Conservation (phyloP, 2,113 vertebrate genomes). For the Eurypyga helias region DNA sequence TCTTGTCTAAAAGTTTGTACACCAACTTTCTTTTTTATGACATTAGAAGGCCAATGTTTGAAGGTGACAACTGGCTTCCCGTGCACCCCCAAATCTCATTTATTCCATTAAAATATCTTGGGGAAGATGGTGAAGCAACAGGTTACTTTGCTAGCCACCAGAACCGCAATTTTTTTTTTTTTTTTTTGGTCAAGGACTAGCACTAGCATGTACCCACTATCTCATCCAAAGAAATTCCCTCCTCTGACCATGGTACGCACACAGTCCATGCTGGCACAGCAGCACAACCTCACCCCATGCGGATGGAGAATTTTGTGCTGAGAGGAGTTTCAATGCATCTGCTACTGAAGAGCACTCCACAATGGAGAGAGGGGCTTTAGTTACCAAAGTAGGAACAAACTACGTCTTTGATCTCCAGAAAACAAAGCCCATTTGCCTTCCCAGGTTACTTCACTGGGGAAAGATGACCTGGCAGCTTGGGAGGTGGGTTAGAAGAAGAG, state of each 20-base stretch:
- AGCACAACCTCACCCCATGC: neutral
- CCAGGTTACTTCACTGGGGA: neutral
- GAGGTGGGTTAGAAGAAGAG: neutral
- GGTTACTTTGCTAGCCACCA: neutral
- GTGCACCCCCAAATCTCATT: neutral
- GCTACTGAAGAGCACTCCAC: neutral
- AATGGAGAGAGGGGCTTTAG: neutral
- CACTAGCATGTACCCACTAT: neutral
- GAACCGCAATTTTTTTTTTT: neutral
- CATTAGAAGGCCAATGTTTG: neutral
- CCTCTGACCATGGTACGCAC: neutral
- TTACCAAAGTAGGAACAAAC: neutral
- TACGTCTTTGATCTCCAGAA: slow-evolving; percentile 18
- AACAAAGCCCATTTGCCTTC: slow-evolving; percentile 15
- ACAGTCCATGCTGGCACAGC: neutral
- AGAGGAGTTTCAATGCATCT: neutral
- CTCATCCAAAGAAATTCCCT: neutral
- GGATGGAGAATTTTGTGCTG: neutral
- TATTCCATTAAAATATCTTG: neutral
- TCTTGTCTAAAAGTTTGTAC: neutral
- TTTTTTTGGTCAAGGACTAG: neutral
- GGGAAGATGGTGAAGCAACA: neutral
- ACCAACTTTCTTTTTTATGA: neutral
- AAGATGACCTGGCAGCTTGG: neutral
- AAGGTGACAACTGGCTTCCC: neutral